Evolutionary conservation across 2,888 invertebrate genomes (phyloP).

Genomic region (Nowickia ferox): DNA sequence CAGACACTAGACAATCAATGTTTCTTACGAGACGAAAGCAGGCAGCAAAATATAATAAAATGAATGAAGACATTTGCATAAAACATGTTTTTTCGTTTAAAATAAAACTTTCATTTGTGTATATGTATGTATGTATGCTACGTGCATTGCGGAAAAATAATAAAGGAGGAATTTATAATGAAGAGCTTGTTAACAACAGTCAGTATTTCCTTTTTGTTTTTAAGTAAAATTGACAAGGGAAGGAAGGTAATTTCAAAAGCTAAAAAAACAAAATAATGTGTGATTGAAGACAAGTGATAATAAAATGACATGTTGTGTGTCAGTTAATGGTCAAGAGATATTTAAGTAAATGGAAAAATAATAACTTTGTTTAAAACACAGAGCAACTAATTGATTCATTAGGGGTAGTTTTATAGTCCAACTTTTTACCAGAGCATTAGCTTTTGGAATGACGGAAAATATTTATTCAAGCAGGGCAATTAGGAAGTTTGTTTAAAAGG

Average conservation of each 20-base stretch:
- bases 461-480: too few relatives aligned
- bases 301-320: conserved; percentile 12
- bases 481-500: too few relatives aligned
- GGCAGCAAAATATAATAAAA: background rate
- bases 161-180: conserved; percentile 49
- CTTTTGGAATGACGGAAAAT: too few relatives aligned
- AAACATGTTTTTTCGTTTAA: conserved; percentile 20
- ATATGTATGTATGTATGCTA: background rate
- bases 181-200: conserved; percentile 49
- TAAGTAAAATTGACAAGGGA: conserved; percentile 6
- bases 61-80: conserved; percentile 56
- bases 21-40: background rate
- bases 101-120: too few relatives aligned
- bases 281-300: background rate
- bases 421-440: too few relatives aligned
- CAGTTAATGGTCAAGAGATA: conserved; percentile 17
- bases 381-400: background rate
- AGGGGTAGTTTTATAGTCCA: background rate
- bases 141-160: background rate
- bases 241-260: background rate
- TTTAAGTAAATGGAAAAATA: background rate
- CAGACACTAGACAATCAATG: conserved; percentile 54
- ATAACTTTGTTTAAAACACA: background rate
- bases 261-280: background rate
- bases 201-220: conserved; percentile 35